A percentile compares a stretch with the other conserved stretches of the same genome.
phyloP scores from a whole-genome alignment of 2,888 invertebrate species.

The Hermaeophaga mercurialis region DNA sequence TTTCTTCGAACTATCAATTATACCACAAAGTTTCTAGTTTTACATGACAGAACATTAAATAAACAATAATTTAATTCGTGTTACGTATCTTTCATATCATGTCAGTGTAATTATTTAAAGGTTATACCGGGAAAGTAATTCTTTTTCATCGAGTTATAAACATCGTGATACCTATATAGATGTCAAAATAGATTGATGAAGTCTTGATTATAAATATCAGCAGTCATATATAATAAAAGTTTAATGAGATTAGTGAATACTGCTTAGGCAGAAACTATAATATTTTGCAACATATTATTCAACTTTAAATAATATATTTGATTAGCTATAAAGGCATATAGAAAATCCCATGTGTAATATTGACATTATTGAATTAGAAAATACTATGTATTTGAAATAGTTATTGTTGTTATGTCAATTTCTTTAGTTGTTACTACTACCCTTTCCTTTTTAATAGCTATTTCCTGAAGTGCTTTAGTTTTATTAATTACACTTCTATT shows the following conservation, averaged over 20 bases:
- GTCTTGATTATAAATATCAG: conserved; percentile 2
- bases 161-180: not conserved
- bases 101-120: not conserved
- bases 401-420: too few species aligned
- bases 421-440: too few species aligned
- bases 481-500: too few species aligned
- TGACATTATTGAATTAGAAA: too few species aligned
- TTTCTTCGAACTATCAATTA: not conserved
- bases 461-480: too few species aligned
- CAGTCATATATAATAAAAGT: not conserved
- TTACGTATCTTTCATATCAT: not conserved
- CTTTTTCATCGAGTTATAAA: not conserved
- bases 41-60: conserved; percentile 14
- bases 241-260: not conserved
- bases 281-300: not conserved
- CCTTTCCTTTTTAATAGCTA: too few species aligned
- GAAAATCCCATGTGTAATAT: too few species aligned
- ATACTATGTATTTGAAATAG: too few species aligned
- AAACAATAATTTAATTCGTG: conserved; percentile 8
- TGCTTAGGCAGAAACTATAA: not conserved
- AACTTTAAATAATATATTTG: too few species aligned
- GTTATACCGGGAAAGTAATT: not conserved
- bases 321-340: too few species aligned
- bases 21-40: not conserved
- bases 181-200: not conserved